These are phyloP conservation scores for Drosophila triauraria DNA, from an alignment of 1,140 invertebrate genomes.

Conservation along the genomic window DNA sequence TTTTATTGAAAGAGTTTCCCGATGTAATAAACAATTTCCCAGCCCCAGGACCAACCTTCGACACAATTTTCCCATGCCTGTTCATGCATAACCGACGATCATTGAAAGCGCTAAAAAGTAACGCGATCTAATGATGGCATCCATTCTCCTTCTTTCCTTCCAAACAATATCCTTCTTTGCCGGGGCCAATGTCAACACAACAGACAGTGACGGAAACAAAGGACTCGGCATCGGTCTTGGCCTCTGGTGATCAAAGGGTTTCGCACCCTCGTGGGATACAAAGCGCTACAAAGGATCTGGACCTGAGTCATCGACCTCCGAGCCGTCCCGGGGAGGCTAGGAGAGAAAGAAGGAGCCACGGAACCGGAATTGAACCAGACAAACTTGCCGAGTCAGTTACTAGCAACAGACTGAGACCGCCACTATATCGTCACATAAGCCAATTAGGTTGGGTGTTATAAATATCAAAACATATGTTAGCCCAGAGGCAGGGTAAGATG, in stretches of 20 bases:
- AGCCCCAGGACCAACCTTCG: constrained; percentile 12
- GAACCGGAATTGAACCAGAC: constrained; percentile 28
- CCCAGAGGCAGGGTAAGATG: neutral
- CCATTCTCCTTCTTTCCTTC: constrained; percentile 16
- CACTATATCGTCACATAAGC: constrained; percentile 31
- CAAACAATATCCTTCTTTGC: constrained; percentile 18
- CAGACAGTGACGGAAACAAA: constrained; percentile 44
- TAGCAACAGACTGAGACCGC: constrained; percentile 6
- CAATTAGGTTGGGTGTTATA: constrained; percentile 41
- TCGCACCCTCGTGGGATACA: constrained; percentile 52
- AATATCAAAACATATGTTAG: constrained; percentile 2
- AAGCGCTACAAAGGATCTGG: constrained; percentile 27
- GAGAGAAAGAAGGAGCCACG: constrained; percentile 6
- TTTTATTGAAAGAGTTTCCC: neutral
- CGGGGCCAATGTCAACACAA: constrained; percentile 52
- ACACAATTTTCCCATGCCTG: constrained; percentile 70
- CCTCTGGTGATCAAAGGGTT: constrained; percentile 49
- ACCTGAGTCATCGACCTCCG: constrained; percentile 66
- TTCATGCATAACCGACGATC: constrained; percentile 56
- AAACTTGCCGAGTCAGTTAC: constrained; percentile 45
- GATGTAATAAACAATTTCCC: constrained; percentile 19
- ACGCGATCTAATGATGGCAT: constrained; percentile 49
- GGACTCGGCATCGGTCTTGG: constrained; percentile 26
- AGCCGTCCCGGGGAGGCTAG: neutral
- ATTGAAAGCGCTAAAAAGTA: constrained; percentile 46